Percentiles rank a stretch among this genome's conserved stretches.
Evolutionary conservation across 2,888 invertebrate genomes (phyloP).

Genomic region (Mythimna vitellina): DNA sequence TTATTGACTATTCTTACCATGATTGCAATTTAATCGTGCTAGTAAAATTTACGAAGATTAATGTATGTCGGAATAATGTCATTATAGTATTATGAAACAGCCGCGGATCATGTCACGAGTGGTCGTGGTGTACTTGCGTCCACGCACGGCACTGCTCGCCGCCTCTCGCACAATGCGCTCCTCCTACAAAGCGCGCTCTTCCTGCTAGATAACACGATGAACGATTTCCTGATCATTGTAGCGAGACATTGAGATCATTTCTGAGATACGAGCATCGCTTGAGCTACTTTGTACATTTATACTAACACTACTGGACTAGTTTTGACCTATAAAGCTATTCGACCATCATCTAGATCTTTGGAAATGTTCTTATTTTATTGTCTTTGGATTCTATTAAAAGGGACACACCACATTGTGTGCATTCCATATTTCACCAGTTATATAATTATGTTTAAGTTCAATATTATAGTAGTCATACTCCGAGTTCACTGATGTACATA

Average conservation of each 20-base stretch:
- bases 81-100: constrained; percentile 39
- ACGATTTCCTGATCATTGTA: constrained; percentile 84
- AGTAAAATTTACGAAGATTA: constrained; percentile 32
- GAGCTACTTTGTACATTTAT: constrained; percentile 26
- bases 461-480: not conserved
- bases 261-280: constrained; percentile 57
- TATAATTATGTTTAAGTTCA: not conserved
- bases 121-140: constrained; percentile 21
- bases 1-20: not conserved
- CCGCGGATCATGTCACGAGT: constrained; percentile 35
- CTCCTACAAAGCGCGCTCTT: constrained; percentile 77
- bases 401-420: too few species aligned
- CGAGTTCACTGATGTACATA: too few species aligned
- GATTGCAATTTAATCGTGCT: not conserved
- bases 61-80: constrained; percentile 23
- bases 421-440: not conserved
- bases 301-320: constrained; percentile 1
- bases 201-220: constrained; percentile 83
- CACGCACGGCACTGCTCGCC: constrained; percentile 22
- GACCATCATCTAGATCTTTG: not conserved
- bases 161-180: constrained; percentile 62
- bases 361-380: not conserved
- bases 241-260: constrained; percentile 63
- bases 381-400: not conserved
- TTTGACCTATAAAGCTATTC: not conserved